A percentile compares a stretch with the other conserved stretches of the same genome.
These are phyloP conservation scores for Calliopsis andreniformis DNA, from an alignment of 1,140 invertebrate species.

Conservation along the genomic window DNA sequence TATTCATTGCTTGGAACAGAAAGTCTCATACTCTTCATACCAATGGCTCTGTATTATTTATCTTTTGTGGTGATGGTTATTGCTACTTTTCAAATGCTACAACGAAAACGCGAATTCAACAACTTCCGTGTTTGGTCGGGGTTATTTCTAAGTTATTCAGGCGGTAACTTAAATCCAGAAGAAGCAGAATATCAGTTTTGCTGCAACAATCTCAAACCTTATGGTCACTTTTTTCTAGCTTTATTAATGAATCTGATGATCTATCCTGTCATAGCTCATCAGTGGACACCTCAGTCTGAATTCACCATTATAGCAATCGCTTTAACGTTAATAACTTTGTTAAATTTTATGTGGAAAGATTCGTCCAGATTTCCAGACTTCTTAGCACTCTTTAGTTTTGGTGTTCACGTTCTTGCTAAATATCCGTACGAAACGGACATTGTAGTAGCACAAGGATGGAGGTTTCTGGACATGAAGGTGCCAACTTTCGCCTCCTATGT, in stretches of 20 bases:
- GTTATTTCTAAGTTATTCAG: constrained; percentile 87
- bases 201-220: constrained; percentile 91
- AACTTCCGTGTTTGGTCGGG: constrained; percentile 91
- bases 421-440: constrained; percentile 92
- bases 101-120: constrained; percentile 87
- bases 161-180: constrained; percentile 86
- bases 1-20: constrained; percentile 86
- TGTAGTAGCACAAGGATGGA: constrained; percentile 89
- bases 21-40: constrained; percentile 85
- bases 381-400: constrained; percentile 88
- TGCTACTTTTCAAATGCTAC: constrained; percentile 90
- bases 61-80: constrained; percentile 88
- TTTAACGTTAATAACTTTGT: constrained; percentile 88
- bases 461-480: constrained; percentile 89
- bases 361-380: constrained; percentile 85
- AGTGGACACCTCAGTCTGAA: constrained; percentile 91
- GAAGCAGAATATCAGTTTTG: constrained; percentile 91
- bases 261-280: constrained; percentile 88
- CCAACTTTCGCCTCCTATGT: constrained; percentile 91
- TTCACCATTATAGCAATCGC: constrained; percentile 88
- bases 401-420: constrained; percentile 90
- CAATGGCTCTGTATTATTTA: constrained; percentile 86
- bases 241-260: constrained; percentile 88
- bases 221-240: constrained; percentile 89
- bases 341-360: constrained; percentile 86